phyloP scores from a whole-genome alignment of 2,113 vertebrate species.

The Pluvialis apricaria region DNA sequence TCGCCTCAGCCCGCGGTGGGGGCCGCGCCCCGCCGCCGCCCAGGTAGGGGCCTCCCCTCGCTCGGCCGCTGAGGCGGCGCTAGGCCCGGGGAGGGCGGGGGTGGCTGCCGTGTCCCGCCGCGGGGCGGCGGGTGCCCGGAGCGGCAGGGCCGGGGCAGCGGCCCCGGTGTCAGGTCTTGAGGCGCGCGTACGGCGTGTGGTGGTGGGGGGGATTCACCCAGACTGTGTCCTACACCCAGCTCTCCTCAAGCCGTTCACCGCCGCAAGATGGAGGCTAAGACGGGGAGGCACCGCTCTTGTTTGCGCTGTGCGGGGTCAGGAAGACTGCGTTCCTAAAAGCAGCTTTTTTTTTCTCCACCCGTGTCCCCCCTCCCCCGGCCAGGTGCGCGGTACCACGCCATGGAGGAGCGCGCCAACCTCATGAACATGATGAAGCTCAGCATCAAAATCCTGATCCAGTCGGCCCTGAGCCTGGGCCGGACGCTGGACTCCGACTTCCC shows the following conservation, averaged over 20 bases:
- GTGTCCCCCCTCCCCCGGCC: background rate
- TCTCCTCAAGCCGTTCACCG: background rate
- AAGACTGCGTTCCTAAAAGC: background rate
- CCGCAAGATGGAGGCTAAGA: background rate
- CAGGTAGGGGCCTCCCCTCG: background rate
- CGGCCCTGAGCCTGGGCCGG: conserved; percentile 90
- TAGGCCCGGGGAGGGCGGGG: background rate
- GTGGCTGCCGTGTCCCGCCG: background rate
- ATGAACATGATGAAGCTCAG: conserved; percentile 98
- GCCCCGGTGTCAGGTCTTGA: too few species aligned
- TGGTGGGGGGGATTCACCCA: background rate
- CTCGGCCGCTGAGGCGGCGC: background rate
- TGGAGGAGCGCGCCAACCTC: conserved; percentile 91
- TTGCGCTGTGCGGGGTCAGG: background rate
- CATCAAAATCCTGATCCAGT: conserved; percentile 93
- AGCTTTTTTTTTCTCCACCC: background rate
- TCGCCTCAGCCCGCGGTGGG: too few species aligned
- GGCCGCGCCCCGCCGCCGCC: background rate
- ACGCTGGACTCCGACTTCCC: conserved; percentile 92
- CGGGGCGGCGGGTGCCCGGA: background rate
- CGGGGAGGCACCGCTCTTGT: background rate
- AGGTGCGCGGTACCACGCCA: conserved; percentile 76
- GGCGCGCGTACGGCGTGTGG: too few species aligned
- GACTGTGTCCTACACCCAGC: fast-evolving
- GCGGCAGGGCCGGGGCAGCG: background rate